Conservation (phyloP, 2,797 vertebrate species). For the Coreius guichenoti region DNA sequence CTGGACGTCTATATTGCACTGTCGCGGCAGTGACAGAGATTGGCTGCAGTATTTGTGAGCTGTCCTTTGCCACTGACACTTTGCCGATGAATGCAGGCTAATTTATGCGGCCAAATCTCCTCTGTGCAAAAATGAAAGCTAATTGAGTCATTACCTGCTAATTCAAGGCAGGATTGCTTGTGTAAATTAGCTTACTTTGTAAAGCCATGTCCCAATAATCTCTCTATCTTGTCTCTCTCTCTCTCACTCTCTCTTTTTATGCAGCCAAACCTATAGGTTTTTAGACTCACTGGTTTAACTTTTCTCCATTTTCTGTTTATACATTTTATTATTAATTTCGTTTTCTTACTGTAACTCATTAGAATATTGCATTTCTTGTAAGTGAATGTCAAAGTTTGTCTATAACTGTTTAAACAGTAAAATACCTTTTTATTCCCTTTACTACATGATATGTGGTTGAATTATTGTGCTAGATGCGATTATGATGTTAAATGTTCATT, state of each 20-base stretch:
- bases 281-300: not conserved
- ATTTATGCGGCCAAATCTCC: constrained; percentile 99
- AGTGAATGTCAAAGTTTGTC: not conserved
- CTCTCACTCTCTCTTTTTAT: not conserved
- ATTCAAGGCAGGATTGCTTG: constrained; percentile 97
- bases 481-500: constrained; percentile 13
- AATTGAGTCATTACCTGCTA: constrained; percentile 99
- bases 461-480: not conserved
- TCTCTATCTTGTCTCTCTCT: constrained; percentile 15
- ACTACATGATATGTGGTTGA: not conserved
- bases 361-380: not conserved
- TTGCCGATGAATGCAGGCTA: constrained; percentile 98
- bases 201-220: constrained; percentile 82
- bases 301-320: not conserved
- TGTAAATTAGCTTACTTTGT: constrained; percentile 99
- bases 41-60: constrained; percentile 99
- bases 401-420: not conserved
- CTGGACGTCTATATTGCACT: constrained; percentile 99
- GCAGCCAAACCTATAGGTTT: constrained; percentile 1
- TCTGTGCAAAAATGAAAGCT: constrained; percentile 99
- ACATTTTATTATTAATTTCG: not conserved
- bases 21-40: constrained; percentile 93
- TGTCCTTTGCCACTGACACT: constrained; percentile 99
- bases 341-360: not conserved
- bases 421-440: not conserved